Evolutionary conservation across 2,888 invertebrate species (phyloP).

Genomic region (Lamellibrachia satsuma): DNA sequence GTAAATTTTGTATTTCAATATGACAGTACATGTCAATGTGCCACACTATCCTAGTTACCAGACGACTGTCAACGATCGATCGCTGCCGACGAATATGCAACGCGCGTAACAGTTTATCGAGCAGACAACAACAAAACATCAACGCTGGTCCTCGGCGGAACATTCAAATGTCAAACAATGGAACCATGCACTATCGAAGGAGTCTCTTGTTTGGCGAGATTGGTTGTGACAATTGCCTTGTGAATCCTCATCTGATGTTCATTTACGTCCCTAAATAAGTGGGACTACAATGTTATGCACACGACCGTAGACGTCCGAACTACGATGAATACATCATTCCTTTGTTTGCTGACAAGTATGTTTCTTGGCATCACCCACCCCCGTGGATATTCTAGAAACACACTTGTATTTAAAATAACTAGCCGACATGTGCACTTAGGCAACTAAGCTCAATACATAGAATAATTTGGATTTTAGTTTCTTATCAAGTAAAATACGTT

Average conservation of each 20-base stretch:
- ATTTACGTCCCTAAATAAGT: neutral
- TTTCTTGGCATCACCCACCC: neutral
- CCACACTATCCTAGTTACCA: neutral
- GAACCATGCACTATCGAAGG: neutral
- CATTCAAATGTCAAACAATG: neutral
- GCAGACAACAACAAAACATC: neutral
- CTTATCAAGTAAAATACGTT: too few relatives aligned
- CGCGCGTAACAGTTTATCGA: neutral
- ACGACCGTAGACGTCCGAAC: neutral
- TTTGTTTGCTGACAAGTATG: neutral
- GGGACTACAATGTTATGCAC: neutral
- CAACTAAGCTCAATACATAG: neutral
- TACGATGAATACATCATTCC: neutral
- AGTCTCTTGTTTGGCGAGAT: neutral
- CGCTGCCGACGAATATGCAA: neutral
- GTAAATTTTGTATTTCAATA: neutral
- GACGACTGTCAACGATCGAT: neutral
- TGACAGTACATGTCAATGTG: neutral
- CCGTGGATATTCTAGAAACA: neutral
- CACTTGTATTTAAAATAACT: neutral
- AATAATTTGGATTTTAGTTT: neutral
- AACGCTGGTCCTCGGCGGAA: neutral
- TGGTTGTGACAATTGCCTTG: neutral
- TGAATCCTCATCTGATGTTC: neutral
- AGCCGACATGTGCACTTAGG: neutral